Conservation (phyloP, 2,888 invertebrate species). For the Digitonthophagus gazella region DNA sequence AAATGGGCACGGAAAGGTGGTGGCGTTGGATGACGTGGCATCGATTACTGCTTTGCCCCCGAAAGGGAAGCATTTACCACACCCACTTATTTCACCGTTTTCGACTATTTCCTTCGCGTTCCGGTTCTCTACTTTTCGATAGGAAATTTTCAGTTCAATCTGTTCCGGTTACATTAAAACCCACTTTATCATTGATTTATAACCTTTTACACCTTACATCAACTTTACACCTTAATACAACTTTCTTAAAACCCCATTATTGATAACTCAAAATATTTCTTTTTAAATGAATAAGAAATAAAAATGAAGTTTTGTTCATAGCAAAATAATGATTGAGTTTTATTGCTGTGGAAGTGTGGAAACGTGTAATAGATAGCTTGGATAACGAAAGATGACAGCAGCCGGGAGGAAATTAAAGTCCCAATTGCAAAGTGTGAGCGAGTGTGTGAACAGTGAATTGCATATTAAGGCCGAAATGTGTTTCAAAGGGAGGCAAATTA, state of each 20-base stretch:
- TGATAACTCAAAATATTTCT: too few relatives aligned
- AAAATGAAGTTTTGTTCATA: too few relatives aligned
- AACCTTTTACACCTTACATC: too few relatives aligned
- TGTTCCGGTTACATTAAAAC: constrained; percentile 4
- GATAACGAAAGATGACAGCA: neutral
- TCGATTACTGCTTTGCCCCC: constrained; percentile 13
- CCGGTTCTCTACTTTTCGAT: neutral
- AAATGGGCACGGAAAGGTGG: neutral
- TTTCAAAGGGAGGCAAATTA: neutral
- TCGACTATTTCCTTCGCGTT: constrained; percentile 9
- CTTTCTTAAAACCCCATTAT: neutral
- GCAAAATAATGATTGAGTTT: too few relatives aligned
- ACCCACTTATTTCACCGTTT: constrained; percentile 12
- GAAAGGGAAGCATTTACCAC: constrained; percentile 7
- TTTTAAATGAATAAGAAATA: too few relatives aligned
- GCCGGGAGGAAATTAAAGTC: neutral
- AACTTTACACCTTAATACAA: neutral
- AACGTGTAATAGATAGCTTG: neutral
- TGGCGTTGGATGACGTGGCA: constrained; percentile 3
- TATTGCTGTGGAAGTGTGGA: neutral
- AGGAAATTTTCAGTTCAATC: constrained; percentile 1
- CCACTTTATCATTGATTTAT: neutral
- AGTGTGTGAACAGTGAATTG: neutral
- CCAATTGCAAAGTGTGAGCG: neutral
- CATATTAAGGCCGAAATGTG: neutral